Conservation (phyloP, 2,888 invertebrate species). For the Ferrisia virgata region DNA sequence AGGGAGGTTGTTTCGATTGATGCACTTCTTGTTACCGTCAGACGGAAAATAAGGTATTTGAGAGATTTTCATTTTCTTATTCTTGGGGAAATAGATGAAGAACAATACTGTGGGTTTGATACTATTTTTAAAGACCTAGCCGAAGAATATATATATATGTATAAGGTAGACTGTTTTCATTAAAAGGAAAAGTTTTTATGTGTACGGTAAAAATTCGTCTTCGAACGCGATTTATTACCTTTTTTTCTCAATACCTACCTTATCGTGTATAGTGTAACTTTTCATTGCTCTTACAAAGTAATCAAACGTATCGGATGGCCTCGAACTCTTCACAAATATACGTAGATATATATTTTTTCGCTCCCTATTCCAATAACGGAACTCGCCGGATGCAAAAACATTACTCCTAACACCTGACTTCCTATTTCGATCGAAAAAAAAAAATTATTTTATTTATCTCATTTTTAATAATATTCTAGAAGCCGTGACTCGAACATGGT, state of each 20-base stretch:
- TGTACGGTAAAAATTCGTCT: not conserved
- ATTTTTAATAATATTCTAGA: not conserved
- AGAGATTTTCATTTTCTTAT: not conserved
- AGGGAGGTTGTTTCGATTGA: not conserved
- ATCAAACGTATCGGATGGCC: not conserved
- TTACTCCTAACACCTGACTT: not conserved
- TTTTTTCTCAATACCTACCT: not conserved
- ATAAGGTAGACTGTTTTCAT: constrained; percentile 7
- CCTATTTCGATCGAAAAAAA: not conserved
- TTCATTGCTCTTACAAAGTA: not conserved
- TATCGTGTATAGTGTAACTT: not conserved
- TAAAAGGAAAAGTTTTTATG: constrained; percentile 27
- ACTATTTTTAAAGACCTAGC: not conserved
- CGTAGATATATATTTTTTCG: not conserved
- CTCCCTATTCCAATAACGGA: not conserved
- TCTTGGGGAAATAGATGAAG: not conserved
- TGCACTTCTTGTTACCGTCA: not conserved
- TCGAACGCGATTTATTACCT: not conserved
- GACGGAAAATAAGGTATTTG: not conserved
- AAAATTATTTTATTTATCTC: too few relatives aligned
- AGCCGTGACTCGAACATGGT: not conserved
- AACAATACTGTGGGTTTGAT: constrained; percentile 12
- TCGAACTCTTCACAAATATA: too few relatives aligned
- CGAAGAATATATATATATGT: not conserved
- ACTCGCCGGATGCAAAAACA: not conserved